Evolutionary conservation across 2,113 vertebrate species (phyloP).

Genomic region (Cepphus grylle): DNA sequence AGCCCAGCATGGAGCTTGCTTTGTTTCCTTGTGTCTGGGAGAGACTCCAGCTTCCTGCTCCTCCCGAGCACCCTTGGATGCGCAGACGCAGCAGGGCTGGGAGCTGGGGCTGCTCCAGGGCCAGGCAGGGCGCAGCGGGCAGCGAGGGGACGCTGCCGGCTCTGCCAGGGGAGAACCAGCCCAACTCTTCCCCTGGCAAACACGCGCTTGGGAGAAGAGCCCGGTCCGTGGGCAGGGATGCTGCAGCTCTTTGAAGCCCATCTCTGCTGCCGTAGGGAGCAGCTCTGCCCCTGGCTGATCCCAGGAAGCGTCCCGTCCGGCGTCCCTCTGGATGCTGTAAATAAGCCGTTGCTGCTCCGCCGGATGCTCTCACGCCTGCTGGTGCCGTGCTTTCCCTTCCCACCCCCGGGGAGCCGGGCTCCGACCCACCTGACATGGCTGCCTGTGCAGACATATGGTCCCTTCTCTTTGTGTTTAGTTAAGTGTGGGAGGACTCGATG

Average conservation of each 20-base stretch:
- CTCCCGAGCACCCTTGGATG: background rate
- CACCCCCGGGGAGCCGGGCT: slow-evolving; percentile 35
- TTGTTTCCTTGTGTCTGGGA: background rate
- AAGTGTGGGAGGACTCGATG: slow-evolving; percentile 40
- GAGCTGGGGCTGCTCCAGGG: background rate
- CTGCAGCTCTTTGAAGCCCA: background rate
- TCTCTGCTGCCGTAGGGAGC: background rate
- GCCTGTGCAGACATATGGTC: slow-evolving; percentile 1
- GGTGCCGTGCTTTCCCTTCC: slow-evolving; percentile 34
- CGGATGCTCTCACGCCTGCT: slow-evolving; percentile 53
- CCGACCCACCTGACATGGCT: slow-evolving; percentile 5
- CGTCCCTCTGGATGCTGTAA: background rate
- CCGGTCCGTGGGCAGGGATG: background rate
- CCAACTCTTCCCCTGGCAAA: background rate
- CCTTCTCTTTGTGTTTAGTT: slow-evolving; percentile 39
- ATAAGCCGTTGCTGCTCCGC: background rate
- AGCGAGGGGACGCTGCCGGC: background rate
- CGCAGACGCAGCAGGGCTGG: background rate
- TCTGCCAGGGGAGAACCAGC: background rate
- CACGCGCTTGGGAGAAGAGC: background rate
- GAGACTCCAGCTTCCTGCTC: background rate
- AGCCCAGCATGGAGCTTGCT: background rate
- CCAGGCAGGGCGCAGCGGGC: background rate
- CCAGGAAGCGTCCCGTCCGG: background rate
- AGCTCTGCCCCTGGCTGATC: background rate